Conservation (phyloP, 2,888 invertebrate genomes). For the Willowsia nigromaculata region DNA sequence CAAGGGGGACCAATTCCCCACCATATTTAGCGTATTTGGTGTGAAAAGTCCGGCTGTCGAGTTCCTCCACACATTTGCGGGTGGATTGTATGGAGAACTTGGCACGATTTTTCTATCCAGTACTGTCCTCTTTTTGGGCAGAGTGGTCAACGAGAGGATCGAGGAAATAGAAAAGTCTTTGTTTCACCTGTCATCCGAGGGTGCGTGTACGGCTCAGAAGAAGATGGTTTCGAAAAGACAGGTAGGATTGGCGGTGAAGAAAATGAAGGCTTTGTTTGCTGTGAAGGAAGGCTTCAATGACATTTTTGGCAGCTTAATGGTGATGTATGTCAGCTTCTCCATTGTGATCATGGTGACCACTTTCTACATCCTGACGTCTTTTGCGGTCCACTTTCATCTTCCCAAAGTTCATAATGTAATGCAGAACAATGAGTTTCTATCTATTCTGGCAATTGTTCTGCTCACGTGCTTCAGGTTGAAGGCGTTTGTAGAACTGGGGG, state of each 20-base stretch:
- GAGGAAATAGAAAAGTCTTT: slow-evolving; percentile 4
- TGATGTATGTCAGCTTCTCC: neutral
- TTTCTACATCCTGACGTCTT: neutral
- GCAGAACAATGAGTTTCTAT: neutral
- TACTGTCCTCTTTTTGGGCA: slow-evolving; percentile 13
- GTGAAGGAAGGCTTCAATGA: neutral
- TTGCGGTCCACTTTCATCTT: neutral
- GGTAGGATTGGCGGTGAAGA: neutral
- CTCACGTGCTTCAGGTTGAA: slow-evolving; percentile 3
- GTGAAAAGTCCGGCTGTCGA: neutral
- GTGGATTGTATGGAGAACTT: slow-evolving; percentile 44
- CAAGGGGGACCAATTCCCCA: neutral
- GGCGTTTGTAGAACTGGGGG: slow-evolving; percentile 39
- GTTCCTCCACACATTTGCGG: slow-evolving; percentile 24
- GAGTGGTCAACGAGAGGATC: neutral
- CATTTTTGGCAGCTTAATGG: neutral
- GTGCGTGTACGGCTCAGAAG: neutral
- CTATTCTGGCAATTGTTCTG: neutral
- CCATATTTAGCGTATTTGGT: neutral
- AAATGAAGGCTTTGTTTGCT: neutral
- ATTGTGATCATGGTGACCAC: slow-evolving; percentile 30
- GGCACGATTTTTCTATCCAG: neutral
- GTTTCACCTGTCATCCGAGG: neutral
- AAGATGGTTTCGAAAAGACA: neutral
- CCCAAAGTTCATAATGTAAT: neutral